Percentiles rank a stretch among this genome's conserved stretches.
Evolutionary conservation across 2,888 invertebrate genomes (phyloP).

Genomic region (Machimus atricapillus): DNA sequence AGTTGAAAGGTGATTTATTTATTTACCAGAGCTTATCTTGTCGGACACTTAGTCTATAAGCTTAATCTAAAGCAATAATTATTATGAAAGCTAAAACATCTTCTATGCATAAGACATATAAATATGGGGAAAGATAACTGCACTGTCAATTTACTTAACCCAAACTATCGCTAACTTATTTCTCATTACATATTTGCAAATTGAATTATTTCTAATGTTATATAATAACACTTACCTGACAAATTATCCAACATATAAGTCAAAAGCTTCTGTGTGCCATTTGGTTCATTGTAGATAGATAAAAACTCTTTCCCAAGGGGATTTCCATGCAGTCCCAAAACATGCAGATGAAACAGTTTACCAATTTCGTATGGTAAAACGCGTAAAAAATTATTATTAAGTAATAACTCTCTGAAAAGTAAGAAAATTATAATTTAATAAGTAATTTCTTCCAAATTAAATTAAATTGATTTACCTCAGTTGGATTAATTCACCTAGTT

Average conservation of each 20-base stretch:
- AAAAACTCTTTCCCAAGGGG: constrained; percentile 93
- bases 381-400: constrained; percentile 93
- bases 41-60: neutral
- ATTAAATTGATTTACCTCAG: constrained; percentile 70
- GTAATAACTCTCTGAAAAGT: constrained; percentile 82
- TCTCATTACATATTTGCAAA: no score
- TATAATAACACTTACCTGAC: constrained; percentile 73
- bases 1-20: neutral
- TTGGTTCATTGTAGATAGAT: constrained; percentile 89
- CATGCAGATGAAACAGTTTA: constrained; percentile 94
- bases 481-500: constrained; percentile 95
- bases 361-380: constrained; percentile 96
- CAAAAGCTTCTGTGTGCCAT: constrained; percentile 93
- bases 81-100: neutral
- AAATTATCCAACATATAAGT: constrained; percentile 95
- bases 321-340: constrained; percentile 92
- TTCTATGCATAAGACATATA: neutral
- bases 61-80: neutral
- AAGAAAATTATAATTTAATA: constrained; percentile 8
- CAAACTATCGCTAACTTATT: neutral
- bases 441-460: neutral
- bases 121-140: neutral
- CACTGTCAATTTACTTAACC: neutral
- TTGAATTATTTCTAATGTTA: no score
- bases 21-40: neutral